phyloP scores from a whole-genome alignment of 2,113 vertebrate genomes.

The Neofelis nebulosa region DNA sequence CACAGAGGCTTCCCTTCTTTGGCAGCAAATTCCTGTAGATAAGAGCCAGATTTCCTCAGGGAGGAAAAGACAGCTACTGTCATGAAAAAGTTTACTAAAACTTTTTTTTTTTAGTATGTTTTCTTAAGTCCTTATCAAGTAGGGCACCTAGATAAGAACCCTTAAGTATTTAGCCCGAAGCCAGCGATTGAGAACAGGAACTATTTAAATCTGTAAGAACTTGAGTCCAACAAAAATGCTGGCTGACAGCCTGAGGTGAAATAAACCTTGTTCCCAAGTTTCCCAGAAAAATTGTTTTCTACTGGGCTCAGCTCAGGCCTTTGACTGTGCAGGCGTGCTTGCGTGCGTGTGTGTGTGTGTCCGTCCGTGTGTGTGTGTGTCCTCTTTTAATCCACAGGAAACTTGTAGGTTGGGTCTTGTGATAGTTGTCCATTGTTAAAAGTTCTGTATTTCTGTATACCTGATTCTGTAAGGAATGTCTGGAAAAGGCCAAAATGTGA shows the following conservation, averaged over 20 bases:
- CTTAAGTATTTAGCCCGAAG: background rate
- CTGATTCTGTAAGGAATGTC: background rate
- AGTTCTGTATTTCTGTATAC: background rate
- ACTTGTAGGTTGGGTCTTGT: background rate
- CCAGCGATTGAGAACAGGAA: slow-evolving; percentile 49
- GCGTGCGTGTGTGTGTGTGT: background rate
- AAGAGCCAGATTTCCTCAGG: slow-evolving; percentile 5
- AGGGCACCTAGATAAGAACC: slow-evolving; percentile 15
- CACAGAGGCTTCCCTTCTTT: background rate
- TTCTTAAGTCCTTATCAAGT: slow-evolving; percentile 52
- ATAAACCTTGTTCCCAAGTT: slow-evolving; percentile 48
- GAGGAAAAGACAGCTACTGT: background rate
- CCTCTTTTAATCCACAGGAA: slow-evolving; percentile 55
- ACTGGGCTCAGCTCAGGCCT: background rate
- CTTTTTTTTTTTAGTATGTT: slow-evolving; percentile 22
- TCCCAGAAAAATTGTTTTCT: slow-evolving; percentile 45
- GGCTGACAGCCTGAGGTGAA: slow-evolving; percentile 35
- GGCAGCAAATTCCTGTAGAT: background rate
- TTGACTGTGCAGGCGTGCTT: too few species aligned
- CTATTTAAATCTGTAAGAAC: slow-evolving; percentile 48
- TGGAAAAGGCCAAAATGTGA: background rate
- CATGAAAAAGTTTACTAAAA: background rate
- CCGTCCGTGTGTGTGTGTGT: background rate
- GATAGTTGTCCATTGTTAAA: slow-evolving; percentile 26
- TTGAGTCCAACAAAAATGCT: slow-evolving; percentile 47